Base-by-base conservation (phyloP, 2,888 invertebrate genomes). In the Spodoptera picta region DNA sequence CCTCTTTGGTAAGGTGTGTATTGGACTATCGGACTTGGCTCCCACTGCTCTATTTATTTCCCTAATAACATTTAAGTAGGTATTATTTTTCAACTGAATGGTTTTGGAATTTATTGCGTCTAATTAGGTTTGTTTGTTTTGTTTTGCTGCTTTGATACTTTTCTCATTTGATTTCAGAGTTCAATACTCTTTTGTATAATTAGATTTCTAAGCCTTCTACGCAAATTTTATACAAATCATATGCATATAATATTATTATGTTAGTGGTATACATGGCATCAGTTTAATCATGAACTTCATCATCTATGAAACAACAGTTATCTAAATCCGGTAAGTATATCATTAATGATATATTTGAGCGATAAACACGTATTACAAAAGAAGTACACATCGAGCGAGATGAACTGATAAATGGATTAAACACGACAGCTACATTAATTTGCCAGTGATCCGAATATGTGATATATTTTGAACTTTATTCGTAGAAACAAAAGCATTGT, bases 1-100 rank as follows among this genome's bases (percentile, higher is more conserved):
- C 77, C 77, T 80, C 80, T 76, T 69, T 58, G 73, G 70, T 79
- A 68, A 73, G 66, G 71, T 76, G 70, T 71, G 54, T 77, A 72
- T 69, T 58, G 67, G 56, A 60, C 65, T 73, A 59, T 75, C 62
- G 59, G 52, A 63, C 45, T 61, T 46, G 14, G 56, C 56, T 57
- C 50, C 63, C 46, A 51, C 60, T 72, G 27, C 50, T 63, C 46
- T 46, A 44, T 73, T 69, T 73, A 44, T 59, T 72, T 55, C 41
- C 46, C 46, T 50, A 62, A 61, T 70, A 70, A 54, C 14, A 27
- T 65, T 74, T 48, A 69, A 69, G 47, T 69, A 58, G 36, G 54
- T 69, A 23, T 60, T 52, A 65, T 67, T 69, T 69, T 51, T 54
- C 50, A 54, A 50, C 14, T 47, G 19, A 59, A 42, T 49, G 11